phyloP scores from a whole-genome alignment of 2,113 vertebrate species.

The Myotis davidii region DNA sequence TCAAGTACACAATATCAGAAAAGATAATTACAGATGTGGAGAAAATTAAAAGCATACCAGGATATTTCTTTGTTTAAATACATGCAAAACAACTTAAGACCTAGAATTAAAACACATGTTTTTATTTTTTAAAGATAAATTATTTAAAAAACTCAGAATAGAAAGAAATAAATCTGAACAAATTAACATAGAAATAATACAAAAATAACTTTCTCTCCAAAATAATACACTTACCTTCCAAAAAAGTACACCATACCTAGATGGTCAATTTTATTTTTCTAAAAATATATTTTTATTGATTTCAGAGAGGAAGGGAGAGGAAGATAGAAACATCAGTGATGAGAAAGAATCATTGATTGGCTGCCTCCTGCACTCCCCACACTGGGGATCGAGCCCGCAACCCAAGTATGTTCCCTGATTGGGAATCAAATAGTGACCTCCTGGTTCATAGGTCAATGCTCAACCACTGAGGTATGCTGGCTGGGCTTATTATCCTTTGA shows the following conservation, averaged over 20 bases:
- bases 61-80: background rate
- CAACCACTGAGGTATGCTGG: no score
- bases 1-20: background rate
- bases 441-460: no score
- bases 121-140: conserved; percentile 8
- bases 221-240: background rate
- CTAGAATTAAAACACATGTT: background rate
- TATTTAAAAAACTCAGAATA: background rate
- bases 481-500: background rate
- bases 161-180: background rate
- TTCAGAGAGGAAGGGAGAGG: no score
- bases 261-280: background rate
- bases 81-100: background rate
- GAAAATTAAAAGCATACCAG: background rate
- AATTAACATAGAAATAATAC: background rate
- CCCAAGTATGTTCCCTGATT: no score
- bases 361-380: no score
- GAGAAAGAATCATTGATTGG: no score
- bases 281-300: no score
- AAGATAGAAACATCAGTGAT: no score
- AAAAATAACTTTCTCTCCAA: background rate
- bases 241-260: background rate
- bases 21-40: background rate
- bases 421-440: no score
- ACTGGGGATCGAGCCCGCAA: no score